These are phyloP conservation scores for Piscicola geometra DNA, from an alignment of 2,888 invertebrate species.

Conservation along the genomic window DNA sequence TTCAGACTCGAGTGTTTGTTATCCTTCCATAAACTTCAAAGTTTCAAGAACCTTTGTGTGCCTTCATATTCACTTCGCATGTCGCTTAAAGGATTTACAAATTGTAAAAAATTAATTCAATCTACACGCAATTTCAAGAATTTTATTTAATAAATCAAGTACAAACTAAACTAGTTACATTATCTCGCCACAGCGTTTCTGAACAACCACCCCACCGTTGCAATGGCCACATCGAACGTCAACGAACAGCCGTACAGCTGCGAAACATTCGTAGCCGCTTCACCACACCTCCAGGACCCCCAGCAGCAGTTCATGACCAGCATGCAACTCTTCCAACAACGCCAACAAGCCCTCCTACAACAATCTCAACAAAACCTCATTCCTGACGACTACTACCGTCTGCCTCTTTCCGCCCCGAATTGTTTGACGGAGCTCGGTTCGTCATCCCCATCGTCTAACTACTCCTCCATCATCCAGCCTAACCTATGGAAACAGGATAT, in stretches of 20 bases:
- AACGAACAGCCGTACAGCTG: neutral
- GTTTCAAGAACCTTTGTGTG: constrained; percentile 6
- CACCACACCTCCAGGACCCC: constrained; percentile 14
- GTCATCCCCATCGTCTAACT: constrained; percentile 4
- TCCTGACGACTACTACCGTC: constrained; percentile 22
- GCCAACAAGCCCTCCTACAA: constrained; percentile 18
- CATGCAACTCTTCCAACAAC: constrained; percentile 24
- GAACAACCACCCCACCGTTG: too few species aligned
- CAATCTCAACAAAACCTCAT: neutral
- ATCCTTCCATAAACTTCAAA: neutral
- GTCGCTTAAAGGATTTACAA: too few species aligned
- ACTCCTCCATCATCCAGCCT: constrained; percentile 26
- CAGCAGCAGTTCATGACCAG: constrained; percentile 27
- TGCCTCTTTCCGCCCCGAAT: constrained; percentile 6
- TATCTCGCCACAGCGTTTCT: too few species aligned
- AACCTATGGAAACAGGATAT: constrained; percentile 28
- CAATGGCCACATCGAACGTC: constrained; percentile 1
- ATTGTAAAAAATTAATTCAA: too few species aligned
- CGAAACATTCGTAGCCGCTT: constrained; percentile 3
- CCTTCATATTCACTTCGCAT: too few species aligned
- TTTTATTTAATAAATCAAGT: too few species aligned
- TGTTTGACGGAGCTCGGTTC: constrained; percentile 19
- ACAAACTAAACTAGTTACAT: too few species aligned
- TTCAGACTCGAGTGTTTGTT: constrained; percentile 9
- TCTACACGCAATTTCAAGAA: too few species aligned